phyloP scores from a whole-genome alignment of 2,797 vertebrate genomes.

The Hippoglossus hippoglossus region DNA sequence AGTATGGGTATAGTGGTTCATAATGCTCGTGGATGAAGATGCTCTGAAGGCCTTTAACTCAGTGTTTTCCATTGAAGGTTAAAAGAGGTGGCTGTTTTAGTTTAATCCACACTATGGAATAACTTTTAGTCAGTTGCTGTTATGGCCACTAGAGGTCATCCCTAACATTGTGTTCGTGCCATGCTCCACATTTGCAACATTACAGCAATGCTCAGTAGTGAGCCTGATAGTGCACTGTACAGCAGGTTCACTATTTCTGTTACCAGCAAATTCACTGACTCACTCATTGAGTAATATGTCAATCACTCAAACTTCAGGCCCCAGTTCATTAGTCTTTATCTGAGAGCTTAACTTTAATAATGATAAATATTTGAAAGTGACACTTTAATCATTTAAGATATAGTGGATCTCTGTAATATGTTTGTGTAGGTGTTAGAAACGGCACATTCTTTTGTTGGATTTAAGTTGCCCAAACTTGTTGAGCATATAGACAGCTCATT shows the following conservation, averaged over 20 bases:
- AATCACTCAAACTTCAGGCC: too few species aligned
- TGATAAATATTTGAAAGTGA: too few species aligned
- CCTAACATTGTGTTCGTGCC: neutral
- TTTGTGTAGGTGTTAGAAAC: neutral
- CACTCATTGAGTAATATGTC: too few species aligned
- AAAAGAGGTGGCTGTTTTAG: too few species aligned
- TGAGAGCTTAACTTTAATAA: too few species aligned
- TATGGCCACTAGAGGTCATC: conserved; percentile 65
- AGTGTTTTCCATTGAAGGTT: neutral
- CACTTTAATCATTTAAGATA: too few species aligned
- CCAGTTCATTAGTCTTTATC: too few species aligned
- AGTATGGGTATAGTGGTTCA: neutral
- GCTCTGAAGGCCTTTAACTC: too few species aligned
- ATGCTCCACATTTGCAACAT: neutral
- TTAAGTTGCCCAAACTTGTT: neutral
- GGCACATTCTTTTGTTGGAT: neutral
- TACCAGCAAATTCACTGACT: too few species aligned
- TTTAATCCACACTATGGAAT: neutral
- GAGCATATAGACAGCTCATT: neutral
- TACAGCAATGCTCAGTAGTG: neutral
- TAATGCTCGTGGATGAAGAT: neutral
- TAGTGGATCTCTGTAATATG: too few species aligned
- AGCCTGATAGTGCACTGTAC: too few species aligned
- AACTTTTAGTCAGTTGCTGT: neutral
- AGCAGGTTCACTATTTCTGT: too few species aligned